Conservation (phyloP, 2,888 invertebrate species). For the Macrosoma leucophasiata region DNA sequence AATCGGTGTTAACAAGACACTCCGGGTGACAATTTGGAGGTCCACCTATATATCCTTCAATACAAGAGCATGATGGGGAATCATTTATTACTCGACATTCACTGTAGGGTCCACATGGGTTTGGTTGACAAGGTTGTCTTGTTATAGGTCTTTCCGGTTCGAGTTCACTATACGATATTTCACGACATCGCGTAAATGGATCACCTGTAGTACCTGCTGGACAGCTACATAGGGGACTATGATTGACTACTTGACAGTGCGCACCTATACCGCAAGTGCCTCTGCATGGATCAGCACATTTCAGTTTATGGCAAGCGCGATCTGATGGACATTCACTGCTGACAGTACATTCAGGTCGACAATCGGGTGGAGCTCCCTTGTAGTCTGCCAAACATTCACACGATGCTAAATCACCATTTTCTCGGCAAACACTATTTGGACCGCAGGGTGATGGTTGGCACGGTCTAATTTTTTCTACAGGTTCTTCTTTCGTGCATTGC, state of each 20-base stretch:
- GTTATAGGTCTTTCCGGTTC: constrained; percentile 40
- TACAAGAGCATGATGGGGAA: constrained; percentile 86
- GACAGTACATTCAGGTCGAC: constrained; percentile 85
- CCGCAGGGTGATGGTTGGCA: constrained; percentile 87
- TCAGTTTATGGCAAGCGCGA: constrained; percentile 84
- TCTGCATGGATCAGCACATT: constrained; percentile 87
- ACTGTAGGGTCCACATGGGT: constrained; percentile 88
- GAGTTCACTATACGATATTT: constrained; percentile 35
- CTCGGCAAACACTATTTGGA: constrained; percentile 84
- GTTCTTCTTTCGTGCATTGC: constrained; percentile 49
- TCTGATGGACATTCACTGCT: constrained; percentile 86
- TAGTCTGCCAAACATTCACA: constrained; percentile 82
- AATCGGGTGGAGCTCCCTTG: constrained; percentile 82
- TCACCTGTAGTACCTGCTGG: constrained; percentile 79
- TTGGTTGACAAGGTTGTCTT: constrained; percentile 81
- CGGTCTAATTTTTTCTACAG: constrained; percentile 68
- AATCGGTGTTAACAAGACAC: constrained; percentile 88
- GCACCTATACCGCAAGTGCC: constrained; percentile 83
- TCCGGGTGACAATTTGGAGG: constrained; percentile 90
- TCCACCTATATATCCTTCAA: constrained; percentile 81
- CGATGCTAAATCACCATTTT: constrained; percentile 82
- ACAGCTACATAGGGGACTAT: constrained; percentile 87
- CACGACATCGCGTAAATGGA: constrained; percentile 76
- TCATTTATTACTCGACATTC: constrained; percentile 83
- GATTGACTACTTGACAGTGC: constrained; percentile 85